Evolutionary conservation across 2,797 vertebrate species (phyloP).

Genomic region (Gouania willdenowi): DNA sequence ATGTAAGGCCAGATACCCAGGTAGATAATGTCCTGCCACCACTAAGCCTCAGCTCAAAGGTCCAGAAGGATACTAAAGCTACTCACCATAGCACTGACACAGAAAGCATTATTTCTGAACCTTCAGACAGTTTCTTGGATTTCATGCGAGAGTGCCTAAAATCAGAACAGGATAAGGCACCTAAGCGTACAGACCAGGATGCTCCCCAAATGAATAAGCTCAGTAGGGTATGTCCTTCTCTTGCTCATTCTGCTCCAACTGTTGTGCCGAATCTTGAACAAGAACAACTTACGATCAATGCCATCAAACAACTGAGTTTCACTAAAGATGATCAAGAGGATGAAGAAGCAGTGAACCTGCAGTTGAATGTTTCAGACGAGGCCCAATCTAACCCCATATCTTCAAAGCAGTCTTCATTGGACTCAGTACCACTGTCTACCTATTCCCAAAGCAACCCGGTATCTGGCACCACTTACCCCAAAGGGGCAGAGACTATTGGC

Average conservation of each 20-base stretch:
- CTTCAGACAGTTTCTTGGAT: constrained; percentile 76
- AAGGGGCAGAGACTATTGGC: constrained; percentile 75
- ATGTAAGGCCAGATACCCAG: constrained; percentile 13
- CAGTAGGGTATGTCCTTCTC: constrained; percentile 4
- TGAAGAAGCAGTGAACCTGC: constrained; percentile 1
- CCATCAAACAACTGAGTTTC: constrained; percentile 78
- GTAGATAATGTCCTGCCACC: constrained; percentile 2
- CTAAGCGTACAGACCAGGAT: constrained; percentile 24
- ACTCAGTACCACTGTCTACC: constrained; percentile 18
- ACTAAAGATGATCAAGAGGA: constrained; percentile 62
- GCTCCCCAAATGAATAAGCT: constrained; percentile 5
- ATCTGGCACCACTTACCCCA: constrained; percentile 54
- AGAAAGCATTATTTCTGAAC: constrained; percentile 33
- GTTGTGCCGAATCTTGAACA: constrained; percentile 78
- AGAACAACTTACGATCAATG: constrained; percentile 79
- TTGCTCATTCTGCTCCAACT: constrained; percentile 32
- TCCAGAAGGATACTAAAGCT: constrained; percentile 23
- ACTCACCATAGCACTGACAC: constrained; percentile 23
- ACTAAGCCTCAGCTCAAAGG: constrained; percentile 12
- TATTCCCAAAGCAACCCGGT: constrained; percentile 43
- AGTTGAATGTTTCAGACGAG: constrained; percentile 13
- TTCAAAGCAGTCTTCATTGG: constrained; percentile 19
- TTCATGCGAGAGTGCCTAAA: constrained; percentile 81
- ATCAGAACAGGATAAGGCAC: constrained; percentile 68
- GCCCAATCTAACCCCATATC: constrained; percentile 17